A percentile compares a stretch with the other conserved stretches of the same genome.
Evolutionary conservation across 2,888 invertebrate genomes (phyloP).

Genomic region (Lycia hirtaria): DNA sequence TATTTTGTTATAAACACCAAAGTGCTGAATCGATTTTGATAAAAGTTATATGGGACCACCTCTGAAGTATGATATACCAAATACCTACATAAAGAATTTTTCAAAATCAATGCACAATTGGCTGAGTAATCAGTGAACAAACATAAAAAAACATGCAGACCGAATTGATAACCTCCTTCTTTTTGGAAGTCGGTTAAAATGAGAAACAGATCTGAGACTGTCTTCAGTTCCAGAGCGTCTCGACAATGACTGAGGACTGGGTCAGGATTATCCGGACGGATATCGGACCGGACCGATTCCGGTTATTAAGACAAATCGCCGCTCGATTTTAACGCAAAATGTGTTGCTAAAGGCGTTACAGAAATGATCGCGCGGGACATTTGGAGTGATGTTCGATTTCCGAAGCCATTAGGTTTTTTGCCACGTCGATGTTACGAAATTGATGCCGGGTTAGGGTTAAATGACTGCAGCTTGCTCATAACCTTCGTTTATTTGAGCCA

Average conservation of each 20-base stretch:
- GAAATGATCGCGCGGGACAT: conserved; percentile 33
- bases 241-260: conserved; percentile 66
- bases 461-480: conserved; percentile 2
- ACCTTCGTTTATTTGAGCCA: background rate
- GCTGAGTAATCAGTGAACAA: no score
- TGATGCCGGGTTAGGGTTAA: conserved; percentile 18
- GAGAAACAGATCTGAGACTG: conserved; percentile 3
- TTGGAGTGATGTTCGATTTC: conserved; percentile 32
- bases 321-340: conserved; percentile 67
- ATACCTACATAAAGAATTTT: no score
- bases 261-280: conserved; percentile 61
- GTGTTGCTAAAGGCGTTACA: conserved; percentile 40
- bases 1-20: no score
- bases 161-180: no score
- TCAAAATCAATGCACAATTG: no score
- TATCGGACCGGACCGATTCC: conserved; percentile 57
- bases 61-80: no score
- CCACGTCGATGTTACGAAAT: conserved; percentile 9
- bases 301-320: conserved; percentile 71
- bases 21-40: no score
- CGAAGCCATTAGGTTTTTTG: conserved; percentile 30
- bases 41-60: no score
- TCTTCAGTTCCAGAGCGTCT: conserved; percentile 4
- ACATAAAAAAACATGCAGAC: no score
- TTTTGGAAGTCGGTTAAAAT: no score